Evolutionary conservation across 2,888 invertebrate genomes (phyloP), one percentile per base, ranked within the genome.

Genomic region (Cheilosia scutellata): DNA sequence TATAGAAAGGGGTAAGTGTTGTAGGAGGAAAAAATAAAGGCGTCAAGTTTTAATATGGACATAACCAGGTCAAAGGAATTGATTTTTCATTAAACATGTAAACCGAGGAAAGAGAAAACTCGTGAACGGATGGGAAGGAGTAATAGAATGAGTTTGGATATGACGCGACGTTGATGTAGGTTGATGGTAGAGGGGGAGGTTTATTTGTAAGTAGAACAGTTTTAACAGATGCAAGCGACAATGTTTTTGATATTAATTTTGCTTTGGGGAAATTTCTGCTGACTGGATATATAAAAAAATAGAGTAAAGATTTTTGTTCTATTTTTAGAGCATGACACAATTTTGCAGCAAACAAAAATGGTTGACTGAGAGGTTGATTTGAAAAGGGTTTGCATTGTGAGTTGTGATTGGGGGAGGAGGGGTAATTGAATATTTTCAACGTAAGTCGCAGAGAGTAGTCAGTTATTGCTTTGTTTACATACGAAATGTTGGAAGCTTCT

Each of bases 41-140:
- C 86, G 72, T 86, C 76, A 77, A 51, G 68, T 72, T 82, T 60
- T 80, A 66, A 80, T 76, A 72, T 72, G 84, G 82, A 82, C 86
- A 86, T 86, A 86, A 74, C 62, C 86, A 86, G 86, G 86, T 86
- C 86, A 86, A 77, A 86, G 80, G 72, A 86, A 86, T 86, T 86
- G 86, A 86, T 86, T 86, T 86, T 86, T 82, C 86, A 86, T 86
- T 80, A 86, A 60, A 58, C 65, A 75, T 75, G 75, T 40, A 65
- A 20, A 62, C 60, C 44, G 53, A 72, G 44, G 33, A 37, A 13
- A 63, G 55, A 47, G 49, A 31, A 58, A 29, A 29, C 49, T 25
- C 20, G 29, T 6, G 33, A 33, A 47, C 40, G 31, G 44, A 7
- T 33, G 29, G 11, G 57, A 40, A 1, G 57, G 40, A 29, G 20